Evolutionary conservation across 2,797 vertebrate species (phyloP).

Genomic region (Coendou prehensilis): DNA sequence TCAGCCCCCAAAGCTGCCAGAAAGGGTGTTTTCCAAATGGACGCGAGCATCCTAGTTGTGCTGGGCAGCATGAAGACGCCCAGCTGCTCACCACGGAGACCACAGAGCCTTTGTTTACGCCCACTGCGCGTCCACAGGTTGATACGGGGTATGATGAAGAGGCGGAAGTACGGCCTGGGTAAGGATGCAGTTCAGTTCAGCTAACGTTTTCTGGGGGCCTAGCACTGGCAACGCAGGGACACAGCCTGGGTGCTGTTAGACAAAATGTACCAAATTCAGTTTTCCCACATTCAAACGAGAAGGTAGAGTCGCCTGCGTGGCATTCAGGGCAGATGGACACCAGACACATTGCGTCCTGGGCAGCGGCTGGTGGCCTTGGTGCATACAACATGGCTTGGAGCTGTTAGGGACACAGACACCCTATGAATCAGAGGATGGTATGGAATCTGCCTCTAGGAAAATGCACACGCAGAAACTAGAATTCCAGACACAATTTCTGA

Average conservation of each 20-base stretch:
- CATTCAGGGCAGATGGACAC: neutral
- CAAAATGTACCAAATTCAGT: neutral
- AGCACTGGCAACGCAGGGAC: neutral
- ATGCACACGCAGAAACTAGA: neutral
- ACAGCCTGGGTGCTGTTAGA: neutral
- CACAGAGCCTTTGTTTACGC: neutral
- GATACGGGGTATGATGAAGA: accelerated
- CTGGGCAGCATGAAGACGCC: neutral
- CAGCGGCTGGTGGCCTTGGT: neutral
- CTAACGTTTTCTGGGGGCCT: neutral
- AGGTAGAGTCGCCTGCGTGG: neutral
- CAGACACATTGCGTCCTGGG: neutral
- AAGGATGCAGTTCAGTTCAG: neutral
- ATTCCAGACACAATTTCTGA: neutral
- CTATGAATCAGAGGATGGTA: accelerated
- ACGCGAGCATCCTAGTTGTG: accelerated
- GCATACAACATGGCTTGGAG: accelerated
- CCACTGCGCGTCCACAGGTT: accelerated
- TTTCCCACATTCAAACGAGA: neutral
- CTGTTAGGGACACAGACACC: neutral
- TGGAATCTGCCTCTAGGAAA: neutral
- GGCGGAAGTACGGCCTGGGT: neutral
- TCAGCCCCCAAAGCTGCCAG: neutral
- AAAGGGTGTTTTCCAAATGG: neutral
- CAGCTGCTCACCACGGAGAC: neutral